Conservation (phyloP, 2,113 vertebrate genomes). For the Hippotragus niger region DNA sequence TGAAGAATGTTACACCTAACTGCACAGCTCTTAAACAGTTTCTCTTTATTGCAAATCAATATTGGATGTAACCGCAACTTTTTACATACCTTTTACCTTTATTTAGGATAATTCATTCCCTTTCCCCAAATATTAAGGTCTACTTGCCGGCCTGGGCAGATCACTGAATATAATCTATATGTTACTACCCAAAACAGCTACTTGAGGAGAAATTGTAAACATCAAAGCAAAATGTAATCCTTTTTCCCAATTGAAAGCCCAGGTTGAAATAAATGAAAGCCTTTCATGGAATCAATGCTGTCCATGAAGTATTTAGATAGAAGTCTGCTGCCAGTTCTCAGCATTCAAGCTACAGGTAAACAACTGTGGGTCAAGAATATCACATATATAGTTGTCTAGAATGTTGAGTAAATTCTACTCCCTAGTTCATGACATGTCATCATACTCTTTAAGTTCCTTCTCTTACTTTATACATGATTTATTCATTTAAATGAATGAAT, state of each 20-base stretch:
- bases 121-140: neutral
- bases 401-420: neutral
- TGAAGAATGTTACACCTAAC: neutral
- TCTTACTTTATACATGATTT: neutral
- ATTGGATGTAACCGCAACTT: neutral
- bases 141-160: neutral
- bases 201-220: neutral
- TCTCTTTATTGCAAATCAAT: neutral
- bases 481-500: neutral
- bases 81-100: neutral
- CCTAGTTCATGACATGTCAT: neutral
- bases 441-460: neutral
- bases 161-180: neutral
- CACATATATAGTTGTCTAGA: neutral
- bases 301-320: neutral
- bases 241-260: neutral
- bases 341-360: neutral
- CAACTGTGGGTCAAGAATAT: neutral
- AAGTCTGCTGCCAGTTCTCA: neutral
- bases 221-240: neutral
- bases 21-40: neutral
- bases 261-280: slow-evolving; percentile 8
- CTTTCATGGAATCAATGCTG: neutral
- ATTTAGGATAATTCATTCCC: neutral
- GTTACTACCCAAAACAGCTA: neutral